Conservation (phyloP, 2,797 vertebrate genomes). For the Crossoptilon crossoptilon region DNA sequence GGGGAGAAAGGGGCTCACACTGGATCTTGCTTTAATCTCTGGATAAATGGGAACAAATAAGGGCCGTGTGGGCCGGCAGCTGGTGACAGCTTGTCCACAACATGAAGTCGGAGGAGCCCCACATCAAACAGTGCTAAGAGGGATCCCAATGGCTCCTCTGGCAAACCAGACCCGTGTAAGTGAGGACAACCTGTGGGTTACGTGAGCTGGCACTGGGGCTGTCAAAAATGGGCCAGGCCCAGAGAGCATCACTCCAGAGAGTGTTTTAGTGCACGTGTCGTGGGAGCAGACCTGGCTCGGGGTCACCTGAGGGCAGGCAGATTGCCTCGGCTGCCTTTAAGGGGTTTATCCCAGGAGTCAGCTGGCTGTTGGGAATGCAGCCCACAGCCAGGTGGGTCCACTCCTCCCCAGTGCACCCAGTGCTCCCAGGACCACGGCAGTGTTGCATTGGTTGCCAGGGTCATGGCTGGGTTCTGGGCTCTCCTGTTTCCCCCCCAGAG, state of each 20-base stretch:
- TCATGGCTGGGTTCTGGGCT: background rate
- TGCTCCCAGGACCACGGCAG: rapidly evolving
- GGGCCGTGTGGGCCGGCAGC: background rate
- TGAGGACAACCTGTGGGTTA: background rate
- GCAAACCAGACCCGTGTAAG: no score
- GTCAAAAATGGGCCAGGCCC: background rate
- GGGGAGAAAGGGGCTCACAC: background rate
- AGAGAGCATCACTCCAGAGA: background rate
- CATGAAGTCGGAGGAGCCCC: no score
- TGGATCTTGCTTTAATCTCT: conserved; percentile 6
- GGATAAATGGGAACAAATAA: background rate
- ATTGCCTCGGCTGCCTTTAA: conserved; percentile 63
- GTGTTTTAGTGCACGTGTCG: rapidly evolving
- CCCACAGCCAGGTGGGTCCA: conserved; percentile 11
- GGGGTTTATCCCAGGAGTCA: conserved; percentile 61
- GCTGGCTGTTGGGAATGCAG: conserved; percentile 33
- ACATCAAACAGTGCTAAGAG: no score
- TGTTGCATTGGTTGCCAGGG: rapidly evolving
- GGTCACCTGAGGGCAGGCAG: conserved; percentile 53
- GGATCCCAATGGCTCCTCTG: no score
- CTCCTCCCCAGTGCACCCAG: background rate
- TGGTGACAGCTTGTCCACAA: background rate
- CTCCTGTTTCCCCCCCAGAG: conserved; percentile 8
- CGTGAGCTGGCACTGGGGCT: rapidly evolving
- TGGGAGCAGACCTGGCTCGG: background rate